Evolutionary conservation across 2,797 vertebrate genomes (phyloP).

Genomic region (Sebastes cheni): DNA sequence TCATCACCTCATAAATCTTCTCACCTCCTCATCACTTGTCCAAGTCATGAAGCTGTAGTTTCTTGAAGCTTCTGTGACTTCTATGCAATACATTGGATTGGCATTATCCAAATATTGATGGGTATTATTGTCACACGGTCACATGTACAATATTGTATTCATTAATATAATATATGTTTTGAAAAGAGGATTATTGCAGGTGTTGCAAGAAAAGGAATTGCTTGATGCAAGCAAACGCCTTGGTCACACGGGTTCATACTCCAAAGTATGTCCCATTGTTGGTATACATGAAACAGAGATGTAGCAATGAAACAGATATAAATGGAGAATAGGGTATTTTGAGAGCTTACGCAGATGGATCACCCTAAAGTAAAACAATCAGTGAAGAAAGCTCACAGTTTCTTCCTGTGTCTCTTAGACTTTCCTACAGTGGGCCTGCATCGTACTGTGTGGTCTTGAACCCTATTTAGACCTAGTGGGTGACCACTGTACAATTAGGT

Average conservation of each 20-base stretch:
- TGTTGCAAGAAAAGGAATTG: background rate
- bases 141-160: background rate
- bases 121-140: background rate
- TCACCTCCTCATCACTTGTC: constrained; percentile 32
- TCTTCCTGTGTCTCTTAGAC: constrained; percentile 63
- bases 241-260: background rate
- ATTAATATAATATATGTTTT: background rate
- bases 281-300: constrained; percentile 13
- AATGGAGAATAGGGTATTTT: constrained; percentile 53
- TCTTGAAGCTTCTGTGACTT: constrained; percentile 17
- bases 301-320: constrained; percentile 26
- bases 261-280: constrained; percentile 15
- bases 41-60: constrained; percentile 27
- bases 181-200: background rate
- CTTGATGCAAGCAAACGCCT: background rate
- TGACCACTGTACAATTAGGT: constrained; percentile 83
- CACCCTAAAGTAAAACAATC: constrained; percentile 71
- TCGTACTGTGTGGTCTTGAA: constrained; percentile 82
- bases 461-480: constrained; percentile 82
- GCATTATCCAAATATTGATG: background rate
- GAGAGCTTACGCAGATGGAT: constrained; percentile 50
- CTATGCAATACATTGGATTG: background rate
- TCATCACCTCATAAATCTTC: constrained; percentile 76
- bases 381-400: constrained; percentile 54
- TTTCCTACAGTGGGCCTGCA: constrained; percentile 69